A percentile compares a stretch with the other conserved stretches of the same genome.
Conservation (phyloP, 2,113 vertebrate genomes). For the Pantherophis guttatus region DNA sequence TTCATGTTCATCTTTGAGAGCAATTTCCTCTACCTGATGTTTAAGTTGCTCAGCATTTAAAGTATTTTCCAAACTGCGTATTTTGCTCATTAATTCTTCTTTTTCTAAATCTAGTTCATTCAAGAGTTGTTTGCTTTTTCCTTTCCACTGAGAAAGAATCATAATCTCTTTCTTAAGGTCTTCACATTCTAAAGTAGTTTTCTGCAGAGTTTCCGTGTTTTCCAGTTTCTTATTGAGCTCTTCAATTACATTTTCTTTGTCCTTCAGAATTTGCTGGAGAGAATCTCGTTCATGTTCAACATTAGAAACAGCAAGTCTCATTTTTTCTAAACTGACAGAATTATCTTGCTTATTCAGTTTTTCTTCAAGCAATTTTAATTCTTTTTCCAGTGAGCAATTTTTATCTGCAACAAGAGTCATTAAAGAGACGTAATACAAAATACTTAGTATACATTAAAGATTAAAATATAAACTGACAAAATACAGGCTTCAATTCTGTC, state of each 20-base stretch:
- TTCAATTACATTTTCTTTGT: slow-evolving; percentile 76
- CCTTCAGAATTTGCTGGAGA: slow-evolving; percentile 74
- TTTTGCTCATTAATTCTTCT: slow-evolving; percentile 68
- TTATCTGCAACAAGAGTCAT: slow-evolving; percentile 69
- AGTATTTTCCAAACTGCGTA: slow-evolving; percentile 72
- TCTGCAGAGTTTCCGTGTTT: slow-evolving; percentile 71
- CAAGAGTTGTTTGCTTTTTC: slow-evolving; percentile 73
- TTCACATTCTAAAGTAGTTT: slow-evolving; percentile 69
- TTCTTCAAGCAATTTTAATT: slow-evolving; percentile 76
- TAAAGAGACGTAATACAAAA: slow-evolving; percentile 19
- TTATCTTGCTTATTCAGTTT: slow-evolving; percentile 76
- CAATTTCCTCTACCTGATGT: slow-evolving; percentile 65
- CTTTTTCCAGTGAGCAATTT: slow-evolving; percentile 69
- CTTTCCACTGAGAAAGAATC: slow-evolving; percentile 78
- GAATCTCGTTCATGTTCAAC: slow-evolving; percentile 75
- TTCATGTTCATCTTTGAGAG: slow-evolving; percentile 71
- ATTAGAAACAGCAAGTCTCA: slow-evolving; percentile 74
- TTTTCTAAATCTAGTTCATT: slow-evolving; percentile 73
- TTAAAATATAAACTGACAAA: background rate
- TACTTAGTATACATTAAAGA: background rate
- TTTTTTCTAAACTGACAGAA: slow-evolving; percentile 67
- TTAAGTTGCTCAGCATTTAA: slow-evolving; percentile 64
- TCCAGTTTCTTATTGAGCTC: slow-evolving; percentile 71
- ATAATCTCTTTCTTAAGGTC: slow-evolving; percentile 70
- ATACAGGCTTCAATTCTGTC: too few species aligned